Evolutionary conservation across 2,888 invertebrate genomes (phyloP), one percentile per base, ranked within the genome.

Genomic region (Gari tellinella): DNA sequence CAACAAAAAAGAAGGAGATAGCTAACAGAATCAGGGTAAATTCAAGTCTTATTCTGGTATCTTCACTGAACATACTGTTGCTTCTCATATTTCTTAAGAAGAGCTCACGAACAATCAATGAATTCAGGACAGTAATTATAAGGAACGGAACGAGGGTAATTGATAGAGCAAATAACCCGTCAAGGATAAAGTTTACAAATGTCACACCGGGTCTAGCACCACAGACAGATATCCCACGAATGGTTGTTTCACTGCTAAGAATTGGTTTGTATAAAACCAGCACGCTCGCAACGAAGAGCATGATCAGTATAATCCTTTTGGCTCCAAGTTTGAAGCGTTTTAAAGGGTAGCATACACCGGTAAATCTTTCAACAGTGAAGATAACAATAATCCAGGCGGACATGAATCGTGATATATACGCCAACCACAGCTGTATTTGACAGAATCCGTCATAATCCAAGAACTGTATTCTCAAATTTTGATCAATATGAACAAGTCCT

Each of bases 371-470:
- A 17, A 89, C 80, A 0, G 90, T 90, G 70, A 90, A 91, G 1
- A 86, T 75, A 0, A 90, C 90, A 15, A 91, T 81, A 38, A 90
- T 72, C 90, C 91, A 91, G 7, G 90, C 87, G 0, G 91, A 91
- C 58, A 90, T 76, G 38, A 91, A 84, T 0, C 91, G 79, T 43
- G 85, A 85, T 5, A 86, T 76, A 66, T 91, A 91, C 2, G 95
- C 94, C 15, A 95, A 86, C 90, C 96, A 97, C 95, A 94, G 82
- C 95, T 94, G 48, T 94, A 91, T 85, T 96, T 95, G 93, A 94
- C 94, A 51, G 93, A 82, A 17, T 14, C 86, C 85, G 17, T 82
- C 57, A 17, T 21, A 68, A 37, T 86, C 81, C n/a, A 88, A 51
- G 51, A 87, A 82, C 5, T 58, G 26, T 8, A 85, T 61, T 19